Evolutionary conservation across 1,140 invertebrate genomes (phyloP).

Genomic region (Chironomus tepperi): DNA sequence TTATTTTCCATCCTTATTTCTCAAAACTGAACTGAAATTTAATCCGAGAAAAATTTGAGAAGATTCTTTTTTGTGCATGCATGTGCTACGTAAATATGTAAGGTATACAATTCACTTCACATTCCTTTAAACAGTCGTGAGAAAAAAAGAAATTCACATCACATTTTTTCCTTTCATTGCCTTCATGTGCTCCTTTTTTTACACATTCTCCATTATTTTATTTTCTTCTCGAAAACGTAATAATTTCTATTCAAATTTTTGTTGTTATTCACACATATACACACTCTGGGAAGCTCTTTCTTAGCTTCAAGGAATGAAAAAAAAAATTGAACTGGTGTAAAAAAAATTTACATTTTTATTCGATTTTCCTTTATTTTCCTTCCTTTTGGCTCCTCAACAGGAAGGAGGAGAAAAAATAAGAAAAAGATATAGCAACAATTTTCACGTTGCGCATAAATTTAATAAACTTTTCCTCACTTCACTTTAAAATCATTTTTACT

Average conservation of each 20-base stretch:
- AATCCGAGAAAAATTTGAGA: not conserved
- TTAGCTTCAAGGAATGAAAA: too few species aligned
- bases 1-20: not conserved
- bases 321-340: not conserved
- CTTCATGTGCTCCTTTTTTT: not conserved
- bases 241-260: not conserved
- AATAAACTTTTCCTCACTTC: not conserved
- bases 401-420: too few species aligned
- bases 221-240: not conserved
- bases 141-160: slow-evolving; percentile 6
- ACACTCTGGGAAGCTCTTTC: too few species aligned
- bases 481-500: not conserved
- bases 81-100: too few species aligned
- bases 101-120: too few species aligned
- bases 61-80: too few species aligned
- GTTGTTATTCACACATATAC: not conserved
- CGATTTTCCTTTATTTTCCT: not conserved
- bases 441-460: not conserved
- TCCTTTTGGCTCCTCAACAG: not conserved
- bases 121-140: not conserved
- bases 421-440: not conserved
- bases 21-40: not conserved
- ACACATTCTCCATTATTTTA: too few species aligned
- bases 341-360: slow-evolving; percentile 14
- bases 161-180: slow-evolving; percentile 13